Base-by-base conservation (phyloP, 2,888 invertebrate species). In the Labia minor region DNA sequence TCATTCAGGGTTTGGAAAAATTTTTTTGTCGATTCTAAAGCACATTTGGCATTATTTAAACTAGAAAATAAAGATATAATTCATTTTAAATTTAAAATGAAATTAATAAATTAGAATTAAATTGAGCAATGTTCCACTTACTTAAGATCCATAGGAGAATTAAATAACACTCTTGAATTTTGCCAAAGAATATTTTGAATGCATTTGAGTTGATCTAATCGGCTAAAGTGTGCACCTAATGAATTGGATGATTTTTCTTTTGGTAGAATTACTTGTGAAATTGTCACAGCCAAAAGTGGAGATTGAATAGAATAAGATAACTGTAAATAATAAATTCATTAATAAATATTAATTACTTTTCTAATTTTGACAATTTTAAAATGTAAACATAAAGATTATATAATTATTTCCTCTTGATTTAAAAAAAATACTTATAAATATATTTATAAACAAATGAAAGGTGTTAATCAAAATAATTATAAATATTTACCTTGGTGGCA, bases 181-280 rank as follows among this genome's bases (percentile, higher is more conserved):
- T 18, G 82, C 87, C 87, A 87, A 4, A 87, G 71, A 11, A 82
- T 76, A 69, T 81, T 79, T 70, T 81, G 80, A 16, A 87, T 72
- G 2, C 75, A 76, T 37, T 75, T 76, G 37, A 86, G 74, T 69
- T 84, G 82, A 18, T 75, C 72, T 0, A 80, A 79, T 70, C 82
- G 79, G 19, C 80, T 76, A 14, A 75, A 75, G 69, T 82, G 81
- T 63, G 81, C 79, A 49, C 81, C 81, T 63, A 86, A 76, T 1
- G 74, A 72, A 1, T 82, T 78, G 1, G 81, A 18, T 18, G 61
- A 19, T 16, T 69, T 69, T 4, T 70, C 33, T 8, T 11, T 26
- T 1, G 66, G 67, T 11, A 68, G 4, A 14, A 67, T 64, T 11
- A 71, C 63, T 37, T 66, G 64, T 26, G 69, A 69, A 21, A 72